These are phyloP conservation scores for Pachyramphus minor DNA, from an alignment of 2,113 vertebrate species.

Conservation along the genomic window DNA sequence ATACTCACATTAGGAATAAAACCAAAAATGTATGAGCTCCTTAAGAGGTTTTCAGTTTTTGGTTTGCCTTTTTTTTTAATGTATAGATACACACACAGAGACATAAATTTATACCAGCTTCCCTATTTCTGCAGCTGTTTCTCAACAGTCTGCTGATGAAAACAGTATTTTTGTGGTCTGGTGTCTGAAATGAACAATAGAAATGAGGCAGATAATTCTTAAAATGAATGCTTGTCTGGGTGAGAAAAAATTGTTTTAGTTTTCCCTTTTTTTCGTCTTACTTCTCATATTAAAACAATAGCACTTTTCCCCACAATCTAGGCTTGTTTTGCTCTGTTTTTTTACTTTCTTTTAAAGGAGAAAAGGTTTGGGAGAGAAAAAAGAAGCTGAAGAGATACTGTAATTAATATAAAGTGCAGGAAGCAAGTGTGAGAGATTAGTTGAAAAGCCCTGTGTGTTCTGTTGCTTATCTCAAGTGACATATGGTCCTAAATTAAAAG, in stretches of 20 bases:
- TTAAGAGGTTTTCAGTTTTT: background rate
- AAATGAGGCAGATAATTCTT: background rate
- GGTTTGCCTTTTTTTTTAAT: background rate
- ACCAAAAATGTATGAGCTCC: rapidly evolving
- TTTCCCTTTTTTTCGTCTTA: background rate
- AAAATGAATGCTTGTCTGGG: background rate
- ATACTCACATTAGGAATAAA: background rate
- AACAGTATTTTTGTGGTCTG: constrained; percentile 12
- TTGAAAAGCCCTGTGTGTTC: constrained; percentile 21
- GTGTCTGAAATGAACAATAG: background rate
- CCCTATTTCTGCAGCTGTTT: constrained; percentile 51
- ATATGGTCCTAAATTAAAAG: background rate
- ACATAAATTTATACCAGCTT: background rate
- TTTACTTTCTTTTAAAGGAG: background rate
- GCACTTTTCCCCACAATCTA: background rate
- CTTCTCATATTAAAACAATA: background rate
- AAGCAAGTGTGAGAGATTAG: constrained; percentile 27
- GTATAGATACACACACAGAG: background rate
- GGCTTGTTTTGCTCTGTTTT: background rate
- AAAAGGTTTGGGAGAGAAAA: background rate
- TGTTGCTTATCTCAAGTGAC: constrained; percentile 50
- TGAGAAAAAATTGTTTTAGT: background rate
- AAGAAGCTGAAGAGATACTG: constrained; percentile 26
- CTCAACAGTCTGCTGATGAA: constrained; percentile 29
- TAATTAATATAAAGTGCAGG: constrained; percentile 59